Base-by-base conservation (phyloP, 2,797 vertebrate species). In the Hydrophis major region DNA sequence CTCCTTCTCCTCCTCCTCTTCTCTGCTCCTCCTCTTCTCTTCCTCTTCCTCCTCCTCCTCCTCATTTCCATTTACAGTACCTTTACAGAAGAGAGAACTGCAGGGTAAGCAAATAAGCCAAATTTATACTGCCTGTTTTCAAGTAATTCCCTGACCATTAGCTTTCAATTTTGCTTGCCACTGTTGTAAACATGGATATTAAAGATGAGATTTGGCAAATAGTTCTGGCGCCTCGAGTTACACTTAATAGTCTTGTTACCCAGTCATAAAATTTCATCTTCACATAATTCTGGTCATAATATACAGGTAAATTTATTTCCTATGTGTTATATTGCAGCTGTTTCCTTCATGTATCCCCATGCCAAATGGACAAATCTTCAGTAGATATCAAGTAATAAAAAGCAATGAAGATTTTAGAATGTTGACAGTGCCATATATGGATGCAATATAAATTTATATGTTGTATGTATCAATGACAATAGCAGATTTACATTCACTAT, bases 11-110 rank as follows among this genome's bases (percentile, higher is more conserved):
- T 59, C 4, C 57, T 59, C 1, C 57, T 61, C 0, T 6, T 60
- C 0, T 22, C 8, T 61, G 1, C 60, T 60, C 7, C 22, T 8
- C 0, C 27, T 63, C 27, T 50, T 0, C 22, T 60, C 0, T 22
- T 22, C 59, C 25, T 61, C 2, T 22, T 60, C 20, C 20, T 8
- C 0, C 25, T 63, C 27, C 27, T 61, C 1, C 10, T 61, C 60
- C 61, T 66, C 1, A 4, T 66, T 42, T 78, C 37, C 42, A 20
- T 22, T 42, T 47, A 83, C 37, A 83, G 7, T 47, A 83, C 20
- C 18, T 83, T 83, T 47, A 25, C 37, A 22, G 74, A 83, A 47
- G 4, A 47, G 42, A 47, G 37, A 83, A 83, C 37, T 83, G 20
- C 22, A 47, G 10, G 10, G 4, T 83, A 25, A 83, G 37, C 10